These are phyloP conservation scores for Baccha elongata DNA, from an alignment of 2,888 invertebrate species.

Conservation along the genomic window DNA sequence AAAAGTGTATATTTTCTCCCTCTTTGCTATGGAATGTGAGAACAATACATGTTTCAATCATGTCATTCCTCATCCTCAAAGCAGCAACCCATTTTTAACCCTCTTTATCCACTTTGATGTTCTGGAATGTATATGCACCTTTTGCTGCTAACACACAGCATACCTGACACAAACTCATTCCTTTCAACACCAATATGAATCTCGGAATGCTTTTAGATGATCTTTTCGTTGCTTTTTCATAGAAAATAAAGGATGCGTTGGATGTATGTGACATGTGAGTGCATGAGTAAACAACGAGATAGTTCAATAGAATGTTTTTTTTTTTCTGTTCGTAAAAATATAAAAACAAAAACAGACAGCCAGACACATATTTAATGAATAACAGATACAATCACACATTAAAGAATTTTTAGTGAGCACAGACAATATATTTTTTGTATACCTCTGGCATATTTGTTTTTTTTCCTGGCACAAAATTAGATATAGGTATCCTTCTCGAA, in stretches of 20 bases:
- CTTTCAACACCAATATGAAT: slow-evolving; percentile 24
- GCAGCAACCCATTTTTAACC: background rate
- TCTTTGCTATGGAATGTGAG: background rate
- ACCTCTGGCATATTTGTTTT: too few relatives aligned
- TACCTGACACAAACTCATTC: slow-evolving; percentile 20
- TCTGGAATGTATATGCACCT: slow-evolving; percentile 24
- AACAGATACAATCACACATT: background rate
- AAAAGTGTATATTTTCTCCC: background rate
- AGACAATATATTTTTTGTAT: too few relatives aligned
- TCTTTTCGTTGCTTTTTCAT: slow-evolving; percentile 23
- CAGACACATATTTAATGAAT: background rate
- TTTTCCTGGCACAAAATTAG: too few relatives aligned
- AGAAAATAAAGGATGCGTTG: background rate
- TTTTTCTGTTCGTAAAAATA: background rate
- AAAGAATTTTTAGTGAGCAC: background rate
- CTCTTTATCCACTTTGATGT: background rate
- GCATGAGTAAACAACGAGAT: slow-evolving; percentile 12
- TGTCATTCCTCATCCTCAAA: background rate
- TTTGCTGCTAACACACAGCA: background rate
- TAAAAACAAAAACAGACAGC: background rate
- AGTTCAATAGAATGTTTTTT: background rate
- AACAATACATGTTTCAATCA: slow-evolving; percentile 9
- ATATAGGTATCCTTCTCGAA: too few relatives aligned
- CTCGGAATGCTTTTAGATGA: slow-evolving; percentile 37
- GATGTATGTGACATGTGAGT: too few relatives aligned